These are phyloP conservation scores for Cryptotermes secundus DNA, from an alignment of 1,140 invertebrate genomes.

Conservation along the genomic window DNA sequence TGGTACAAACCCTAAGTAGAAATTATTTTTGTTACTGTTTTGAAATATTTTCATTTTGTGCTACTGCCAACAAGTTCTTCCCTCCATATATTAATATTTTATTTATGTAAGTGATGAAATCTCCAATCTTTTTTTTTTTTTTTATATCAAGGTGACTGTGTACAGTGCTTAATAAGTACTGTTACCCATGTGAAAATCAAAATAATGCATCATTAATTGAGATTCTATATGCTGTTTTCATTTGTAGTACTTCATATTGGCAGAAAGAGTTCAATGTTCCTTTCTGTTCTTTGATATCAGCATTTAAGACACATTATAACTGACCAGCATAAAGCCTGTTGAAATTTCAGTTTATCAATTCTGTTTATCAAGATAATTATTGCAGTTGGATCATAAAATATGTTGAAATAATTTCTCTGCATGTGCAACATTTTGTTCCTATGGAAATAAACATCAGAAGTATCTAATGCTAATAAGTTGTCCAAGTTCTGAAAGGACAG, in stretches of 20 bases:
- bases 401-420: too few relatives aligned
- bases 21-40: too few relatives aligned
- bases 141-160: background rate
- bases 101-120: background rate
- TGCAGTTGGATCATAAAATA: too few relatives aligned
- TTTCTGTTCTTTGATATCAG: background rate
- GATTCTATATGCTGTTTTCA: background rate
- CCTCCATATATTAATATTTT: background rate
- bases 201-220: background rate
- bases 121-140: background rate
- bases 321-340: too few relatives aligned
- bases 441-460: too few relatives aligned
- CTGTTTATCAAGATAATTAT: too few relatives aligned
- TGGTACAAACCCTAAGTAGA: background rate
- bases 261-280: constrained; percentile 3
- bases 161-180: background rate
- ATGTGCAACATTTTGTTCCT: too few relatives aligned
- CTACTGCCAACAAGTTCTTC: background rate
- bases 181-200: background rate
- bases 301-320: background rate
- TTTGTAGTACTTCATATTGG: background rate
- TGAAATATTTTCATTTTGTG: background rate
- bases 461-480: too few relatives aligned
- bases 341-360: too few relatives aligned
- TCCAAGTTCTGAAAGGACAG: too few relatives aligned